Conservation (phyloP, 2,797 vertebrate genomes). For the Melanotaenia pygmaea region DNA sequence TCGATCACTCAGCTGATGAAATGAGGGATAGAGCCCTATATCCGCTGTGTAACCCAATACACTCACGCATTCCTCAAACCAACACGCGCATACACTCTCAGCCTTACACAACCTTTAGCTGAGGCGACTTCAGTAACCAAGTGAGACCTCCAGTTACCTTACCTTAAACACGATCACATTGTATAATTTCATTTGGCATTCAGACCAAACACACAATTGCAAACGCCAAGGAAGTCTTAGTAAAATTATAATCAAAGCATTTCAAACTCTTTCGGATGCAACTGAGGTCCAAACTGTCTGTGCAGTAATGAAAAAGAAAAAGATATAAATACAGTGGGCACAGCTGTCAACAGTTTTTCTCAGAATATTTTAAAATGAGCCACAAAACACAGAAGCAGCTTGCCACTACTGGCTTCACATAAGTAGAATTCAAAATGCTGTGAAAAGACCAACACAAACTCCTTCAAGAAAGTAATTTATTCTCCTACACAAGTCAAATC, state of each 20-base stretch:
- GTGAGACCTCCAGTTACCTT: conserved; percentile 46
- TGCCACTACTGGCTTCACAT: conserved; percentile 47
- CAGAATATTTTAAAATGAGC: conserved; percentile 39
- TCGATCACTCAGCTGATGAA: conserved; percentile 74
- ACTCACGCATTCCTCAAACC: conserved; percentile 23
- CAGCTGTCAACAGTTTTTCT: conserved; percentile 24
- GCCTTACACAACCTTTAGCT: conserved; percentile 55
- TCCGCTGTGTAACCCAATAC: conserved; percentile 68
- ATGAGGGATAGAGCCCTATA: conserved; percentile 62
- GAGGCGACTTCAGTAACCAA: conserved; percentile 27
- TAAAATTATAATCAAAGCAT: conserved; percentile 45
- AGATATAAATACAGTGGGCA: conserved; percentile 18
- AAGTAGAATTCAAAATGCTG: conserved; percentile 35
- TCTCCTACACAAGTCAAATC: conserved; percentile 22
- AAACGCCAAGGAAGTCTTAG: conserved; percentile 26
- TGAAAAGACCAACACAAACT: conserved; percentile 20
- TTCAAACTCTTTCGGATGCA: conserved; percentile 20
- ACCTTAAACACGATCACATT: conserved; percentile 44
- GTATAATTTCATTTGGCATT: conserved; percentile 53
- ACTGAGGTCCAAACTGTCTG: conserved; percentile 23
- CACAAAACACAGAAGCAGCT: conserved; percentile 22
- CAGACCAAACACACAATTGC: conserved; percentile 20
- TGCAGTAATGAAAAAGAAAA: conserved; percentile 1
- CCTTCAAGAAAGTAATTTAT: conserved; percentile 26
- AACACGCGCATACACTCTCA: conserved; percentile 37